Evolutionary conservation across 2,113 vertebrate species (phyloP).

Genomic region (Pogona vitticeps): DNA sequence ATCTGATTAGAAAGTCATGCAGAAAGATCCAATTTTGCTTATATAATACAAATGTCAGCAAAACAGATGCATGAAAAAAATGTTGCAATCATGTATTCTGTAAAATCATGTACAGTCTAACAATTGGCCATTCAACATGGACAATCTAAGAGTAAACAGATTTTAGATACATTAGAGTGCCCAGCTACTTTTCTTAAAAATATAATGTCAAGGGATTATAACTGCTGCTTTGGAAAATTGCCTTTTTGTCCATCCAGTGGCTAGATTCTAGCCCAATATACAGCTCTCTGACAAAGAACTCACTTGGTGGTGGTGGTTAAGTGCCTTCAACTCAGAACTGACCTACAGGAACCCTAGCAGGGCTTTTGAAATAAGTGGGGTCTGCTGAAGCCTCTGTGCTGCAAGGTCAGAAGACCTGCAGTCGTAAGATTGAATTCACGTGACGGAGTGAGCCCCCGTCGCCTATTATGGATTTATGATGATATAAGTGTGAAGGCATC

Average conservation of each 20-base stretch:
- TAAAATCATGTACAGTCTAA: neutral
- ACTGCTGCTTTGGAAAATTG: neutral
- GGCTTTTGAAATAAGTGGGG: no score
- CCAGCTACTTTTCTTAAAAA: neutral
- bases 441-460: no score
- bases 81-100: neutral
- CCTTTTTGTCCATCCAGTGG: neutral
- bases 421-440: no score
- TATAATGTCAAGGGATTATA: neutral
- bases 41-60: neutral
- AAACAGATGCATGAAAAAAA: slow-evolving; percentile 1
- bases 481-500: no score
- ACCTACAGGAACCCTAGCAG: no score
- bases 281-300: neutral
- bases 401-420: no score
- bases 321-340: neutral
- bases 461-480: no score
- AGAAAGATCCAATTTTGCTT: neutral
- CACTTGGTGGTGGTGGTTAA: no score
- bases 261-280: no score
- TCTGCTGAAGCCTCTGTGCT: no score
- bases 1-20: neutral
- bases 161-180: neutral
- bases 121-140: neutral
- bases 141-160: neutral